phyloP scores from a whole-genome alignment of 2,113 vertebrate genomes.

The Cairina moschata region DNA sequence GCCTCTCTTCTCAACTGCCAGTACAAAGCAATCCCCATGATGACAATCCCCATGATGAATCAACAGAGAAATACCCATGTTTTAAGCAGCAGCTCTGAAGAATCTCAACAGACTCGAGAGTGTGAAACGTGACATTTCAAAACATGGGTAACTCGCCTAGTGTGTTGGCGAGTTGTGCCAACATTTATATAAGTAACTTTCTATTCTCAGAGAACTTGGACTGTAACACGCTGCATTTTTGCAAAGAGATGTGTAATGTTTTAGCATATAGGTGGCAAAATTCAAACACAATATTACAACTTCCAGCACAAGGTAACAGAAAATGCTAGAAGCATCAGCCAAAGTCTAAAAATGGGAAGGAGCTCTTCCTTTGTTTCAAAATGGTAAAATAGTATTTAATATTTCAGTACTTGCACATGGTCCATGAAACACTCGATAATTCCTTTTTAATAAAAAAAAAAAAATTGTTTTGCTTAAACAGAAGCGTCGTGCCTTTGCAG shows the following conservation, averaged over 20 bases:
- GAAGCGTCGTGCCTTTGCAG: neutral
- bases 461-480: neutral
- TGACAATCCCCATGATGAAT: neutral
- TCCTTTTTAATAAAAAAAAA: slow-evolving; percentile 37
- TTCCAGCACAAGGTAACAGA: neutral
- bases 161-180: neutral
- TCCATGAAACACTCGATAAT: neutral
- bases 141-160: neutral
- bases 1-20: slow-evolving; percentile 56
- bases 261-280: neutral
- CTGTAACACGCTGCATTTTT: neutral
- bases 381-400: neutral
- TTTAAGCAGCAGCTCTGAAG: slow-evolving; percentile 30
- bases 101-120: neutral
- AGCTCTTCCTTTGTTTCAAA: neutral
- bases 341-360: neutral
- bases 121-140: neutral
- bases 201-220: neutral
- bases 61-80: slow-evolving; percentile 11
- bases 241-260: neutral
- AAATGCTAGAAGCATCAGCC: neutral
- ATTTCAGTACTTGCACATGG: neutral
- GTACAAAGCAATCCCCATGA: neutral
- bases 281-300: neutral
- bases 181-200: neutral